Percentiles rank a stretch among this genome's conserved stretches.
These are phyloP conservation scores for Heliconius himera DNA, from an alignment of 1,140 invertebrate genomes.

Conservation along the genomic window DNA sequence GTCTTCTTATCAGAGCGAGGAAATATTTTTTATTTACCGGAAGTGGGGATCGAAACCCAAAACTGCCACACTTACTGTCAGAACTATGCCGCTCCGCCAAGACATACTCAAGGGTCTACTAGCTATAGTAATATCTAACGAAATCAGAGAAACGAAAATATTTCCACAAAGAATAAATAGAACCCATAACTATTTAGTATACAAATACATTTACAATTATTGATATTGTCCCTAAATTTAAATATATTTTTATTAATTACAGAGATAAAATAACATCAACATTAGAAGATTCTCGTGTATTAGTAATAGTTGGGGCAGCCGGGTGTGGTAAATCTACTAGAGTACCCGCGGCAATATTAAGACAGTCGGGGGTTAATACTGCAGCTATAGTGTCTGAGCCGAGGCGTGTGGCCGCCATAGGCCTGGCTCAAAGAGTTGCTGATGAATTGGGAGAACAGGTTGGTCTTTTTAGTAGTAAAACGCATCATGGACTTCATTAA, in stretches of 20 bases:
- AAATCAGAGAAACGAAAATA: background rate
- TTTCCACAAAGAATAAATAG: background rate
- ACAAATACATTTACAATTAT: no score
- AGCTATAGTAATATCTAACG: no score
- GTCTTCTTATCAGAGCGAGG: no score
- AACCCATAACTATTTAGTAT: no score
- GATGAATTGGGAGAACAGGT: slow-evolving; percentile 84
- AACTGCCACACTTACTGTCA: no score
- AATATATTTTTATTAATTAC: slow-evolving; percentile 18
- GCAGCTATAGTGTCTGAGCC: slow-evolving; percentile 89
- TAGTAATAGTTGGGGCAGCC: slow-evolving; percentile 70
- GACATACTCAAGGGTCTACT: no score
- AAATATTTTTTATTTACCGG: no score
- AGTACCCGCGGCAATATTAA: slow-evolving; percentile 60
- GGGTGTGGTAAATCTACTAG: slow-evolving; percentile 78
- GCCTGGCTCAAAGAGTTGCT: slow-evolving; percentile 93
- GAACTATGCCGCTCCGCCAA: no score
- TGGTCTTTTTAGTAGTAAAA: slow-evolving; percentile 12
- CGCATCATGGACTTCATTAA: no score
- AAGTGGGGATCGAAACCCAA: no score
- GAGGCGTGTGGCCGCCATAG: slow-evolving; percentile 95
- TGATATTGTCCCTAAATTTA: background rate
- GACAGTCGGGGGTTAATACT: slow-evolving; percentile 40
- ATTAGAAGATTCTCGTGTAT: slow-evolving; percentile 49
- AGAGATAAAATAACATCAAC: slow-evolving; percentile 64